These are phyloP conservation scores for Scleropages formosus DNA, from an alignment of 2,797 vertebrate genomes.

Conservation along the genomic window DNA sequence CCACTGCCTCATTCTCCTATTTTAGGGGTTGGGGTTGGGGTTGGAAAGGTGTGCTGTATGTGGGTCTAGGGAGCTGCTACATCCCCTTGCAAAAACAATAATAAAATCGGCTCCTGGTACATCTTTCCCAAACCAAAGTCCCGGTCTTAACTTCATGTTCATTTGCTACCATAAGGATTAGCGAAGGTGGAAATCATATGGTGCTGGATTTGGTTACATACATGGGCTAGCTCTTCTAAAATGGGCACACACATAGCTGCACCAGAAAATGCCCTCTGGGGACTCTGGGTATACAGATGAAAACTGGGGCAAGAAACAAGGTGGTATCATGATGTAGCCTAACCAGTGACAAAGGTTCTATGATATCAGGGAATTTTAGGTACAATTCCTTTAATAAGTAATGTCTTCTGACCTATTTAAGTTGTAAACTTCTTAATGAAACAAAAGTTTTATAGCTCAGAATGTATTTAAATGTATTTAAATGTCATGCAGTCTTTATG, in stretches of 20 bases:
- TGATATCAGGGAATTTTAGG: conserved; percentile 79
- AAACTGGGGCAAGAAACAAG: conserved; percentile 22
- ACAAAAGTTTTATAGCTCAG: conserved; percentile 75
- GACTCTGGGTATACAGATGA: background rate
- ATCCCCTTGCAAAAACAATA: background rate
- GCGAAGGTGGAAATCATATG: background rate
- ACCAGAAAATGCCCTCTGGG: background rate
- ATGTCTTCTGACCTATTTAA: conserved; percentile 68
- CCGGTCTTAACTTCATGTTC: background rate
- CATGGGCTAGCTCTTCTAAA: background rate
- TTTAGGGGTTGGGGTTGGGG: background rate
- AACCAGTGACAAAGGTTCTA: conserved; percentile 61
- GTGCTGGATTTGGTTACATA: background rate
- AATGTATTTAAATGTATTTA: conserved; percentile 80
- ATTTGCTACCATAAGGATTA: conserved; percentile 17
- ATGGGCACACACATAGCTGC: conserved; percentile 1
- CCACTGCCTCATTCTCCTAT: background rate
- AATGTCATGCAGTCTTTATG: conserved; percentile 77
- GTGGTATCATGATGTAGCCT: conserved; percentile 50
- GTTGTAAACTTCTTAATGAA: conserved; percentile 74
- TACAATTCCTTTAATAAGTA: conserved; percentile 68
- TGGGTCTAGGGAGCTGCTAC: background rate
- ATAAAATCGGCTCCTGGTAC: background rate
- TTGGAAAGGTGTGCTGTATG: background rate
- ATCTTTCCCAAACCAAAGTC: background rate